Evolutionary conservation across 2,888 invertebrate species (phyloP), one percentile per base, ranked within the genome.

Genomic region (Doris montereyensis): DNA sequence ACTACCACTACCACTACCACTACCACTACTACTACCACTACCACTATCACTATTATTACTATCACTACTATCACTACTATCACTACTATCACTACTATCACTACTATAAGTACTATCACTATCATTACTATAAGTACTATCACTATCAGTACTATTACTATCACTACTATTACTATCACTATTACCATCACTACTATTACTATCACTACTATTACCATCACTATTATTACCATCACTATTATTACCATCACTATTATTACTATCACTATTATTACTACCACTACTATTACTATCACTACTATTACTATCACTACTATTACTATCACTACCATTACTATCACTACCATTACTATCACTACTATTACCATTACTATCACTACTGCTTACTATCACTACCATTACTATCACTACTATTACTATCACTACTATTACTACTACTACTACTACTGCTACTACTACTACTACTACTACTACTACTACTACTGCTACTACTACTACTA

Each of bases 391-490:
- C 62, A 62, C n/a, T 21, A 62, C n/a, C 62, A 62, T 62, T 21
- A 62, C n/a, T 21, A 62, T 62, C 62, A 62, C n/a, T 21, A 62
- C n/a, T 21, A 62, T 62, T 21, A 62, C n/a, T 21, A 62, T 62
- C 62, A 62, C n/a, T 21, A 62, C n/a, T 21, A 62, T 62, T 21
- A 62, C n/a, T 21, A 62, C n/a, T 21, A 62, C n/a, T 21, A 62
- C 24, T 5, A 62, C n/a, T 21, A 62, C n/a, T 21, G n/a, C n/a
- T 21, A 21, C n/a, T 5, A n/a, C 21, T 21, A n/a, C n/a, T n/a
- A n/a, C n/a, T n/a, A 24, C n/a, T 21, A 24, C n/a, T 21, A 24
- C n/a, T 21, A 21, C n/a, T 21, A 62, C n/a, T 21, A 62, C n/a
- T 21, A 62, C n/a, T 21, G n/a, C n/a, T 21, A 62, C n/a, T 21